phyloP scores from a whole-genome alignment of 2,797 vertebrate species.

The Prionace glauca region DNA sequence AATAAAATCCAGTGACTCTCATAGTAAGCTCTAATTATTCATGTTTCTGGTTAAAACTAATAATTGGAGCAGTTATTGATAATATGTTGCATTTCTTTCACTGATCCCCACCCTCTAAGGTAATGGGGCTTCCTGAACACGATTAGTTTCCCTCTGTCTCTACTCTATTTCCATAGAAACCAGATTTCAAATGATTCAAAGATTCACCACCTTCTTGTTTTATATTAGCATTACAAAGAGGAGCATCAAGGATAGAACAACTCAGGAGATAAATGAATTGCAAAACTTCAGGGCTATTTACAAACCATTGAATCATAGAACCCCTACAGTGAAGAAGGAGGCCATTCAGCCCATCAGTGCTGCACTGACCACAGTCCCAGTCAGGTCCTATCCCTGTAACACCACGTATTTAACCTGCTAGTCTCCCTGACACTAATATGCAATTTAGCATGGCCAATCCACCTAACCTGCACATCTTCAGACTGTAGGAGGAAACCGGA shows the following conservation, averaged over 20 bases:
- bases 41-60: not conserved
- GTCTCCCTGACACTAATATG: too few relatives aligned
- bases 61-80: not conserved
- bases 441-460: too few relatives aligned
- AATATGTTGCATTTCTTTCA: not conserved
- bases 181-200: not conserved
- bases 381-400: too few relatives aligned
- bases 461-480: too few relatives aligned
- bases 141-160: not conserved
- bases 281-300: not conserved
- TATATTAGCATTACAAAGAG: not conserved
- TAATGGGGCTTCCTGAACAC: not conserved
- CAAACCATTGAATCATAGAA: not conserved
- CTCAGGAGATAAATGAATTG: not conserved
- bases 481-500: too few relatives aligned
- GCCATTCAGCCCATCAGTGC: too few relatives aligned
- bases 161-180: not conserved
- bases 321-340: too few relatives aligned
- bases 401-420: too few relatives aligned
- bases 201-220: not conserved
- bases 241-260: not conserved
- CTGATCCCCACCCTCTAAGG: not conserved
- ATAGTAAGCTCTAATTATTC: not conserved
- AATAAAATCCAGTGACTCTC: not conserved
- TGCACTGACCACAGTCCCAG: too few relatives aligned